Evolutionary conservation across 2,888 invertebrate species (phyloP), one percentile per base, ranked within the genome.

Genomic region (Mythimna impura): DNA sequence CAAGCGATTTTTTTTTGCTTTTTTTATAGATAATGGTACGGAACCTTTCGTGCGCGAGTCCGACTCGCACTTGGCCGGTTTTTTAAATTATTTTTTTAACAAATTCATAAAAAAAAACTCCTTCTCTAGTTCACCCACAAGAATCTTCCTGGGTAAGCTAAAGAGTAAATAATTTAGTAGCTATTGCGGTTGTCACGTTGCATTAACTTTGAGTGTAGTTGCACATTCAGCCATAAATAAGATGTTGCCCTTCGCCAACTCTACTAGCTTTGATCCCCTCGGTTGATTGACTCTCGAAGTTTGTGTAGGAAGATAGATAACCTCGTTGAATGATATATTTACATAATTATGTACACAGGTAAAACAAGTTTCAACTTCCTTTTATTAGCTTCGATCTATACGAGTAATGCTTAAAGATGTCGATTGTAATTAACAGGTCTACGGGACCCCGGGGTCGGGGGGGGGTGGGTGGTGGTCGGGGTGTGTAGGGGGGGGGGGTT

Each of bases 281-380:
- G 67, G 47, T 64, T 78, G 64, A 73, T 63, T 69, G 58, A 73
- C 34, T 78, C 82, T 77, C 17, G 55, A 40, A 55, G 65, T 77
- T 68, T 40, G 50, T 57, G 82, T 78, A 61, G 69, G 73, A 82
- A 67, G 79, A 25, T 65, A 60, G 73, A 22, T 65, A 60, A 78
- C 64, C 64, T 73, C 79, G 69, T 71, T 36, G 14, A 66, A 58
- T 60, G 43, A 65, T 58, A 65, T 58, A 54, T 60, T 65, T 71
- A 63, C 52, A 76, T 74, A 78, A 57, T 62, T 66, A 74, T 80
- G 61, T 80, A 66, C 36, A 47, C 80, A 62, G 20, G 14, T 58
- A 63, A 62, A 76, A 81, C 77, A 40, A 66, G 81, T 81, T 71
- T 66, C 14, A 57, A 76, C 66, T 76, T 76, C 77, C 71, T 69